Conservation (phyloP, 2,888 invertebrate species). For the Nasonovia ribisnigri region DNA sequence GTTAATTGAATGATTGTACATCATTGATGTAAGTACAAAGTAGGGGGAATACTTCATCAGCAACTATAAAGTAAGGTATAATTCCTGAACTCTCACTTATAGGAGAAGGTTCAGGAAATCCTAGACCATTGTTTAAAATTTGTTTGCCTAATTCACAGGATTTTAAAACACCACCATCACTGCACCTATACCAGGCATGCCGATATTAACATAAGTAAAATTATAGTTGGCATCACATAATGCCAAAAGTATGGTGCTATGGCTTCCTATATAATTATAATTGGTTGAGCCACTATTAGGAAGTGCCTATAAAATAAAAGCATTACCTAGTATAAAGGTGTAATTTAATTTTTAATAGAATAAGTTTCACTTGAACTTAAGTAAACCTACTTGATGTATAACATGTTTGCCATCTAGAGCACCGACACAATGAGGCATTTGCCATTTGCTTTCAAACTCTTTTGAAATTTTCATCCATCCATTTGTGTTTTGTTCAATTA, state of each 20-base stretch:
- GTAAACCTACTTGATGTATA: background rate
- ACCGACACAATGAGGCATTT: background rate
- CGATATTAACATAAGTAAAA: no score
- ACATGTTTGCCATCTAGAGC: background rate
- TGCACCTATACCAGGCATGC: background rate
- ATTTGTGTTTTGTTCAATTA: background rate
- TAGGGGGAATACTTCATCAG: conserved; percentile 15
- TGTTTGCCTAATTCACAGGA: background rate
- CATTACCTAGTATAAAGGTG: no score
- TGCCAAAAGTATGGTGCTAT: background rate
- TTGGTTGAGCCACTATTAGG: background rate
- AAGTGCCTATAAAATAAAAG: conserved; percentile 2
- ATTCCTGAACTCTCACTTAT: background rate
- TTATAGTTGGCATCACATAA: no score
- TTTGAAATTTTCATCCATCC: background rate
- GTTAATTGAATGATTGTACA: background rate
- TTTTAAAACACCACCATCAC: conserved; percentile 10
- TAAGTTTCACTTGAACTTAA: no score
- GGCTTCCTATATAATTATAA: conserved; percentile 4
- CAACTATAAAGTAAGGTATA: conserved; percentile 25
- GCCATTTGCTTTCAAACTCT: background rate
- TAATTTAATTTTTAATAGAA: no score
- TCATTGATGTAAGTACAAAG: background rate
- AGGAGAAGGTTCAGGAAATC: background rate
- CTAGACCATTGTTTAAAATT: background rate